Base-by-base conservation (phyloP, 2,888 invertebrate genomes). In the Aphelenchoides bicaudatus region DNA sequence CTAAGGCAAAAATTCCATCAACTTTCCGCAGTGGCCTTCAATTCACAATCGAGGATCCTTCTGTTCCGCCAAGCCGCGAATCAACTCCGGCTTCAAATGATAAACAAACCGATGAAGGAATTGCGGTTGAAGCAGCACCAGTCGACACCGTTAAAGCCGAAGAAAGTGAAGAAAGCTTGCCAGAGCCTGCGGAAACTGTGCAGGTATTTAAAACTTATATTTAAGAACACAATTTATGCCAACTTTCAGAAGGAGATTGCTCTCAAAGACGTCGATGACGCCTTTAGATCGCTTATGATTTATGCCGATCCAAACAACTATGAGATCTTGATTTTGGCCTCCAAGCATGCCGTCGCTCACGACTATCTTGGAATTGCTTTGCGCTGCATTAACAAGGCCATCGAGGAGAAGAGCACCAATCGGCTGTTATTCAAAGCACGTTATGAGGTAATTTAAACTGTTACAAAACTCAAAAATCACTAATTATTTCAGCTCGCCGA, bases 351-450 rank as follows among this genome's bases (percentile, higher is more conserved):
- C 43, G 85, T 87, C 74, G 84, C 86, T 0, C 84, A 88, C 74
- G 83, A 85, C 62, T 89, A 91, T 55, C 88, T 87, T 82, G 93
- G 90, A 0, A 86, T 89, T 62, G 87, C 88, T 65, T 80, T 88
- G 65, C 55, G 56, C 16, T 55, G 51, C 25, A 19, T 64, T 13
- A 54, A 62, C 30, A 88, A 88, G 80, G 83, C 88, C 63, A 85
- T 86, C 10, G 94, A 94, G 70, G 91, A 93, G 37, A 52, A 62
- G 29, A 37, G 43, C 23, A 29, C 48, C 31, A 62, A 66, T 29
- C n/a, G n/a, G n/a, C n/a, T n/a, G n/a, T 65, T 68, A 16, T 50
- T 56, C 19, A 51, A 51, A 3, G 52, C 52, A 8, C 25, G 37
- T n/a, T 51, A 34, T 19, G 73, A 73, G 50, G 65, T 71, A n/a